Evolutionary conservation across 2,113 vertebrate genomes (phyloP).

Genomic region (Hippopotamus amphibius): DNA sequence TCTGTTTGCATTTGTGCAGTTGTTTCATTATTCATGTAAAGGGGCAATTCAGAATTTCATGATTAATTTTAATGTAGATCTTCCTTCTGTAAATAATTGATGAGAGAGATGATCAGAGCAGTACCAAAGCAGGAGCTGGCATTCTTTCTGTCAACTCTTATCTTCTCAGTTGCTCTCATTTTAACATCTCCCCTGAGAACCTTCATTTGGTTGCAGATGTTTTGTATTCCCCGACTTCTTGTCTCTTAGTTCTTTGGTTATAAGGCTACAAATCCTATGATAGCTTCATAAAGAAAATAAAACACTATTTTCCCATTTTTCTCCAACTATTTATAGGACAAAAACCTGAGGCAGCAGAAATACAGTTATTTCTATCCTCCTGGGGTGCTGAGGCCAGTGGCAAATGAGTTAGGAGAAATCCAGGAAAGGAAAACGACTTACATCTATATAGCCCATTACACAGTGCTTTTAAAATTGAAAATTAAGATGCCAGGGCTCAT

Average conservation of each 20-base stretch:
- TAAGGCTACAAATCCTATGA: conserved; percentile 42
- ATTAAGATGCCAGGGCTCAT: not conserved
- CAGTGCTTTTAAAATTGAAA: conserved; percentile 62
- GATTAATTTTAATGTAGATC: conserved; percentile 88
- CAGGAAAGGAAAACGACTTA: conserved; percentile 30
- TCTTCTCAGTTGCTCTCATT: conserved; percentile 24
- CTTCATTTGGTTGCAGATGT: conserved; percentile 55
- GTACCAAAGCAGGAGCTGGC: conserved; percentile 64
- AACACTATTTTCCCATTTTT: not conserved
- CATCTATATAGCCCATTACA: not conserved
- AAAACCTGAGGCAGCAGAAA: conserved; percentile 68
- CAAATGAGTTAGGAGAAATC: conserved; percentile 61
- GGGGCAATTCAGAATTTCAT: conserved; percentile 83
- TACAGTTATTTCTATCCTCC: conserved; percentile 42
- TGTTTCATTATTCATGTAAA: conserved; percentile 87
- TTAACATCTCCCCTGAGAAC: not conserved
- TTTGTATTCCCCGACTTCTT: conserved; percentile 63
- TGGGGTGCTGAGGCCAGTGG: not conserved
- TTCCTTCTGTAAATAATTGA: conserved; percentile 88
- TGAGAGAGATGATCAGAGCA: conserved; percentile 80
- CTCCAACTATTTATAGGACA: conserved; percentile 50
- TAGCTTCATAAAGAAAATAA: conserved; percentile 55
- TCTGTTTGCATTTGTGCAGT: conserved; percentile 83
- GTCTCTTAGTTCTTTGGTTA: conserved; percentile 65
- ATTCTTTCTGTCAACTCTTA: conserved; percentile 64